Conservation (phyloP, 2,797 vertebrate genomes). For the Menidia menidia region DNA sequence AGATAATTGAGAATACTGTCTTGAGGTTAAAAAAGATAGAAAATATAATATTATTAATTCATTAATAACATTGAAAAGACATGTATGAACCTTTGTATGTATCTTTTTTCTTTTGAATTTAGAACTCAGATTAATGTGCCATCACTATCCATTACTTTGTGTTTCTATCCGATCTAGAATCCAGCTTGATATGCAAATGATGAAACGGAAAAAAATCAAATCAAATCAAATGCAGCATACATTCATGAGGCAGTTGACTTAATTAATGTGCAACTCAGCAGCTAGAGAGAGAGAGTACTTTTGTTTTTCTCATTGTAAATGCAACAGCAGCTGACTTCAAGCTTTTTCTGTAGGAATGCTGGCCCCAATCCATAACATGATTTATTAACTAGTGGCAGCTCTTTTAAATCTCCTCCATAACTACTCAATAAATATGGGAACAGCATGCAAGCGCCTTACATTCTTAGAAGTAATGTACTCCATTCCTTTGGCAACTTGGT, state of each 20-base stretch:
- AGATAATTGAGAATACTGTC: too few species aligned
- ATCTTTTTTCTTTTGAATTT: too few species aligned
- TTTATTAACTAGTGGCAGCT: slow-evolving; percentile 43
- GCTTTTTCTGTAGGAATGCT: slow-evolving; percentile 8
- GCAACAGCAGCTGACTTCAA: slow-evolving; percentile 10
- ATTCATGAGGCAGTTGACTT: neutral
- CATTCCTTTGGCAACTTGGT: slow-evolving; percentile 98
- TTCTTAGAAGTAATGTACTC: slow-evolving; percentile 95
- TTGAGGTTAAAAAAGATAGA: too few species aligned
- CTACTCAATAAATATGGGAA: slow-evolving; percentile 35
- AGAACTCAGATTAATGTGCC: too few species aligned
- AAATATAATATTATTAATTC: too few species aligned
- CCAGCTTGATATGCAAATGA: too few species aligned
- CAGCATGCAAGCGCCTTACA: slow-evolving; percentile 78
- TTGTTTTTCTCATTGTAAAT: slow-evolving; percentile 8
- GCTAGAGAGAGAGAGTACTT: slow-evolving; percentile 3
- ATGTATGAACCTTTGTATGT: too few species aligned
- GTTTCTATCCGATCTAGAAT: too few species aligned
- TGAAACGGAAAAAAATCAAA: too few species aligned
- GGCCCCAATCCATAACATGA: slow-evolving; percentile 35
- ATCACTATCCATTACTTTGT: too few species aligned
- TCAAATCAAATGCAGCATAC: too few species aligned
- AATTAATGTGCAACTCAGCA: neutral
- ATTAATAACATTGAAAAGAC: too few species aligned
- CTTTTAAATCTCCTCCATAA: slow-evolving; percentile 33